Base-by-base conservation (phyloP, 2,888 invertebrate species). In the Apodemia mormo region DNA sequence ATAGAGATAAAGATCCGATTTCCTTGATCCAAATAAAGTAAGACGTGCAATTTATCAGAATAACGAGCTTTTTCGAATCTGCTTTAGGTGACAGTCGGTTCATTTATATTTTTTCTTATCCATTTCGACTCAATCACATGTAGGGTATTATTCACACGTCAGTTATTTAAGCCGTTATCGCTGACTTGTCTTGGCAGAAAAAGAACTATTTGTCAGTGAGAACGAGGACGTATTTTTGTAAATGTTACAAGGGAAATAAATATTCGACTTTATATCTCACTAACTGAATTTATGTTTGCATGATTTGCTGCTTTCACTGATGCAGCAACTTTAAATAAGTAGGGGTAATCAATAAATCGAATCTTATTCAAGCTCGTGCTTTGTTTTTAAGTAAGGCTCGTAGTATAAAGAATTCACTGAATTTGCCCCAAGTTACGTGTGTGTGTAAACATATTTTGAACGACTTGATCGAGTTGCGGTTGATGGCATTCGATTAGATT, bases 101-200 rank as follows among this genome's bases (percentile, higher is more conserved):
- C 91, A 91, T 91, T 90, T 90, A 87, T 90, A 88, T 89, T 88
- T 90, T 85, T 88, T 89, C 89, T 90, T 88, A 90, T 88, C 89
- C 89, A 82, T 88, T 89, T 83, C 84, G 82, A 81, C 85, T 86
- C 87, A 86, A 89, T 91, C 91, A 90, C 90, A 88, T 87, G 86
- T 87, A 78, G 82, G 83, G 83, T 85, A 87, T 89, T 88, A 87
- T 83, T 90, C 88, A 88, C 81, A 84, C 80, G 84, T 83, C 82
- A 76, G 79, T 82, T 81, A 79, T 85, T 88, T 87, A 86, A 87
- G 89, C 82, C 82, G 85, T 84, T 90, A 90, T 88, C 89, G 85
- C 81, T 76, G 79, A 78, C 83, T 83, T 85, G 86, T 87, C 86
- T 86, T 78, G 80, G 80, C 79, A 77, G 83, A 85, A 82, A 85